Evolutionary conservation across 2,888 invertebrate genomes (phyloP), one percentile per base, ranked within the genome.

Genomic region (Minunthozetes semirufus): DNA sequence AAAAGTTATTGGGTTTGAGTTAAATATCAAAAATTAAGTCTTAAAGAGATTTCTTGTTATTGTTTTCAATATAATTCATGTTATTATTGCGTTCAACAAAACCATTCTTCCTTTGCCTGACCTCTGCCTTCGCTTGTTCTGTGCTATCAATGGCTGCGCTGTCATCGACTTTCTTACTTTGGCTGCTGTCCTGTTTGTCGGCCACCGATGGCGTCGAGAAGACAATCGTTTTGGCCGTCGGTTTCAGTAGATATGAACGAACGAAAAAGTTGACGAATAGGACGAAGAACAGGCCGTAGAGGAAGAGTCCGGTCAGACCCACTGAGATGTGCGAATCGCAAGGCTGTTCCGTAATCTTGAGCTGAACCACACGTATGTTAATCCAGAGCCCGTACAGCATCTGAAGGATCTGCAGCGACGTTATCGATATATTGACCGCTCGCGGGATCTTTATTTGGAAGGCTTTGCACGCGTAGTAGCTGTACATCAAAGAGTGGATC

Each of bases 401-500:
- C 19, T 53, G 53, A n/a, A 11, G 3, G 8, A 53, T 53, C 19
- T 53, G 53, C 19, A 53, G 3, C 19, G 11, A 11, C 6, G 53
- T 53, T 53, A 53, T 8, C 6, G 6, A 6, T n/a, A 8, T 53
- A 1, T 1, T 8, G 1, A 53, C n/a, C 3, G 11, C 11, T 1
- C 6, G 19, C 53, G 53, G 53, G 3, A 53, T 25, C 19, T 19
- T 22, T 9, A n/a, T 8, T 1, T 11, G 53, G 87, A 94, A 90
- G 79, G 93, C 91, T 80, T 89, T 89, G 74, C 92, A 84, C 1
- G 92, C 92, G 84, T 91, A 95, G 85, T 94, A 94, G 5, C 90
- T 88, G 85, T 94, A 94, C 94, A 95, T 94, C 80, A 93, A n/a
- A 11, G 75, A 71, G 38, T 70, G 70, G 6, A 70, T 27, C 6